Conservation (phyloP, 2,113 vertebrate species). For the Macroglossus sobrinus region DNA sequence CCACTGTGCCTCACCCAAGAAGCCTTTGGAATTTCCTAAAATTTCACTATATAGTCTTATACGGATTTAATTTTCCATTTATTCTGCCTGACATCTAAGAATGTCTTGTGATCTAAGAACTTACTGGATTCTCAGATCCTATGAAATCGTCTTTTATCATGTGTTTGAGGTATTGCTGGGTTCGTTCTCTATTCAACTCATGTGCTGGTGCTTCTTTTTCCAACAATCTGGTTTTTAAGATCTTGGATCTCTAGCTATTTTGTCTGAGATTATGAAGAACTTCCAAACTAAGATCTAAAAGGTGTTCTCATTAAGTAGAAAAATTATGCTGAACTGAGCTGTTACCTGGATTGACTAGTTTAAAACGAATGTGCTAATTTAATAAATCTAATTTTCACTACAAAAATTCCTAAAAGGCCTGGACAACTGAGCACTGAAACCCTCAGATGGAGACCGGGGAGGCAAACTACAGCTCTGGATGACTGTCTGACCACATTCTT, state of each 20-base stretch:
- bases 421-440: not conserved
- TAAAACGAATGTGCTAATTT: slow-evolving; percentile 15
- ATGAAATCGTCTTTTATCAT: not conserved
- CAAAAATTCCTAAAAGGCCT: not conserved
- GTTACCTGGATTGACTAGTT: not conserved
- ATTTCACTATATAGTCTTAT: not conserved
- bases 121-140: not conserved
- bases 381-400: not conserved
- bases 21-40: not conserved
- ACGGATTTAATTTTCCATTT: not conserved
- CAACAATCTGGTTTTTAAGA: not conserved
- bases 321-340: slow-evolving; percentile 4
- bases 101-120: not conserved
- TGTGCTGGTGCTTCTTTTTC: not conserved
- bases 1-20: not conserved
- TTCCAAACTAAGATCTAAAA: not conserved
- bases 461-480: not conserved
- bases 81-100: not conserved
- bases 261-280: not conserved
- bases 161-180: not conserved
- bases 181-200: not conserved
- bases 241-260: not conserved
- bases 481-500: not conserved
- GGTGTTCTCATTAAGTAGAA: slow-evolving; percentile 11
- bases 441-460: not conserved